Conservation (phyloP, 2,113 vertebrate genomes). For the Atrichornis clamosus region DNA sequence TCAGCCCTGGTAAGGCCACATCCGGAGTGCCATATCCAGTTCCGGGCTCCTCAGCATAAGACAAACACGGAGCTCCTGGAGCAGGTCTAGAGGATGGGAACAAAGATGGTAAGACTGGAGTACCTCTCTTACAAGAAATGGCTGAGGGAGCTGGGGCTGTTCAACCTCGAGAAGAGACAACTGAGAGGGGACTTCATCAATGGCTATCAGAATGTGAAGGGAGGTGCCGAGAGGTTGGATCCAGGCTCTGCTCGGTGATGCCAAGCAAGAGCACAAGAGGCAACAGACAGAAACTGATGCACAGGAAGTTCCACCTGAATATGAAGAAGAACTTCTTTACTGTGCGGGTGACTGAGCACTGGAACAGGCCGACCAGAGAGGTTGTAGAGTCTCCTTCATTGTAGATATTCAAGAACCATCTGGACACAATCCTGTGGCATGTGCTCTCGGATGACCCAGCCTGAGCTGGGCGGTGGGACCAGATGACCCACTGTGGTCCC, state of each 20-base stretch:
- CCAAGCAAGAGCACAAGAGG: background rate
- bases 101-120: background rate
- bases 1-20: background rate
- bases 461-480: too few relatives aligned
- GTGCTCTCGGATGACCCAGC: background rate
- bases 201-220: background rate
- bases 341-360: background rate
- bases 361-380: background rate
- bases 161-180: background rate
- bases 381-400: background rate
- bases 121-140: background rate
- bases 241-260: background rate
- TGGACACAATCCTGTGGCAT: background rate
- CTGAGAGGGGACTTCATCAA: background rate
- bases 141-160: background rate
- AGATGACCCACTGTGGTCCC: background rate
- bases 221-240: background rate
- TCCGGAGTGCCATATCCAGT: background rate
- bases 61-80: background rate
- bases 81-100: background rate
- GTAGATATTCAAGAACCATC: background rate
- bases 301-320: background rate
- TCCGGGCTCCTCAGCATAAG: too few relatives aligned
- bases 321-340: background rate
- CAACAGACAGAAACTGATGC: background rate